Evolutionary conservation across 1,140 invertebrate species (phyloP), one percentile per base, ranked within the genome.

Genomic region (Andricus grossulariae): DNA sequence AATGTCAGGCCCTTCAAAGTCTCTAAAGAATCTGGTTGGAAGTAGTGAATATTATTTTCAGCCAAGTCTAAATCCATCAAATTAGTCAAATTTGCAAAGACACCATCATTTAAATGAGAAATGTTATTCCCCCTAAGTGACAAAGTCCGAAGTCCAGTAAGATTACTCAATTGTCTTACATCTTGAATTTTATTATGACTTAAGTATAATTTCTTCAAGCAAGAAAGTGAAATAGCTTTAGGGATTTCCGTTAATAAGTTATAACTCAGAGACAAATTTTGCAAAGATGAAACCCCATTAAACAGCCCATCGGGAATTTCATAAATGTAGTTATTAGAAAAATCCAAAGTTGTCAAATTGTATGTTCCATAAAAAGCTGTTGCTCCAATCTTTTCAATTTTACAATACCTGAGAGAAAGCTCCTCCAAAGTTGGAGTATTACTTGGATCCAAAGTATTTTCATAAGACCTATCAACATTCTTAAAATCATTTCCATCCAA

Each of bases 11-110:
- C 18, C 18, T 54, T 54, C 52, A 54, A 19, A 54, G n/a, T 66
- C 57, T 16, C 19, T 32, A 66, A 16, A 13, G 21, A 21, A 32
- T 39, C 32, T 39, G 57, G 57, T 13, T 32, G 13, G 6, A 66
- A 39, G 13, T 66, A 39, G 8, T 66, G 21, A 32, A 66, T 66
- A 39, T 66, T 66, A 66, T 66, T 66, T 7, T 66, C 57, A n/a
- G 57, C 57, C 21, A 66, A 66, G 12, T 66, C 57, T 12, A 66
- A 66, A 16, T 66, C 21, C 13, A 12, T 21, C n/a, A 66, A 39
- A 66, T 66, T 39, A 7, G 57, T 66, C 57, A 66, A 16, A 39
- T 66, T 66, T 3, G 12, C 21, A 32, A 66, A 66, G 12, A 66
- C 57, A n/a, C 57, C 15, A 32, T 39, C 57, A 13, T 25, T 32